A percentile compares a stretch with the other conserved stretches of the same genome.
phyloP scores from a whole-genome alignment of 2,113 vertebrate genomes.

The Rhadina sibilatrix region DNA sequence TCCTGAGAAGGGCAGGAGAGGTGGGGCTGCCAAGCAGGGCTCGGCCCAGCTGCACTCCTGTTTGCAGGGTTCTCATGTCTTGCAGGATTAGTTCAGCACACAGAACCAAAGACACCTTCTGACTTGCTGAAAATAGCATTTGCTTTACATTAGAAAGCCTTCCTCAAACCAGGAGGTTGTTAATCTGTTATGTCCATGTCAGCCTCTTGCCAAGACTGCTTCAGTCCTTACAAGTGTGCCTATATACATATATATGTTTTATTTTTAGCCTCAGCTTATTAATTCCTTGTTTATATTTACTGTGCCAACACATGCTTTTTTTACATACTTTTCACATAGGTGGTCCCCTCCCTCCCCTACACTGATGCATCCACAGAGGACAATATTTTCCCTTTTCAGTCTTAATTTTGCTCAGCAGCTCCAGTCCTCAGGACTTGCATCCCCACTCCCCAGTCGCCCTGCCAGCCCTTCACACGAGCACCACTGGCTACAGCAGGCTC shows the following conservation, averaged over 20 bases:
- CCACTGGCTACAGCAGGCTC: not conserved
- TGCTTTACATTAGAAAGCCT: not conserved
- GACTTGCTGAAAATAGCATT: not conserved
- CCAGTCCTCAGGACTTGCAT: not conserved
- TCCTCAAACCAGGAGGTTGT: not conserved
- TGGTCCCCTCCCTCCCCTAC: not conserved
- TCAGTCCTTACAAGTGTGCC: not conserved
- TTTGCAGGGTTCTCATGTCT: not conserved
- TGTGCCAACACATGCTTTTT: not conserved
- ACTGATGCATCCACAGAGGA: not conserved
- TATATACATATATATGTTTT: not conserved
- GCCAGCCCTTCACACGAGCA: not conserved
- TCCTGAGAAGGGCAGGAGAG: not conserved
- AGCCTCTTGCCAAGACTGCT: not conserved
- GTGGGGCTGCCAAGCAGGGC: not conserved
- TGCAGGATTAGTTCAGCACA: not conserved
- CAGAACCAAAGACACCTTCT: not conserved
- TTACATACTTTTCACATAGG: not conserved
- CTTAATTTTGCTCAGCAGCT: not conserved
- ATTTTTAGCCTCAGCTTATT: not conserved
- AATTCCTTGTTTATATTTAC: not conserved
- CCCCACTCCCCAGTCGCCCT: not conserved
- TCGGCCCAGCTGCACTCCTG: fast-evolving
- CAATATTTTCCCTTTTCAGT: not conserved
- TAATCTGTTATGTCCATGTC: not conserved